Conservation (phyloP, 2,113 vertebrate species). For the Ptilonorhynchus violaceus region DNA sequence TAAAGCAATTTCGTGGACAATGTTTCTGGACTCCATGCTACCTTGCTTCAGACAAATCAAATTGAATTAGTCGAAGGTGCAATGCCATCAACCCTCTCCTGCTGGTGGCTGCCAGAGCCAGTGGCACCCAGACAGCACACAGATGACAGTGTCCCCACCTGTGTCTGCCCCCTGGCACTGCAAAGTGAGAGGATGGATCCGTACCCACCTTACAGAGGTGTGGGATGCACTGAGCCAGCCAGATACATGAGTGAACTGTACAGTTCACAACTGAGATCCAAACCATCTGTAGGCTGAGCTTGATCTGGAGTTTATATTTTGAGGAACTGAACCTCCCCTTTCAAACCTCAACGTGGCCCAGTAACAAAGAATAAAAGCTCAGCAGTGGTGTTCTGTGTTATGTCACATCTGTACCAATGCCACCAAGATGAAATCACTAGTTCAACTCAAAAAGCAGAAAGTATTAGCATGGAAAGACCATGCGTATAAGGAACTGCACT, state of each 20-base stretch:
- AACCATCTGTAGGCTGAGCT: neutral
- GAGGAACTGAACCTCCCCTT: neutral
- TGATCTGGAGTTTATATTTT: neutral
- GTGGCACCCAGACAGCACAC: neutral
- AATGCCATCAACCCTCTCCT: neutral
- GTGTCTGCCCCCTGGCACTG: neutral
- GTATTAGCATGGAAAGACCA: neutral
- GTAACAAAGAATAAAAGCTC: neutral
- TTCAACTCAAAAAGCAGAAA: neutral
- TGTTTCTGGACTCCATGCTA: neutral
- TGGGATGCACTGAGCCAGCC: neutral
- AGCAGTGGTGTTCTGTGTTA: rapidly evolving
- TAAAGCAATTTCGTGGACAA: neutral
- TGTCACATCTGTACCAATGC: neutral
- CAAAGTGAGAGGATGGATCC: neutral
- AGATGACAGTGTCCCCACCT: neutral
- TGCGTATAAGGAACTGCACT: neutral
- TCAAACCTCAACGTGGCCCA: neutral
- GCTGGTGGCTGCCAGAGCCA: neutral
- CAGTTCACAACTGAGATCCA: neutral
- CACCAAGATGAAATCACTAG: neutral
- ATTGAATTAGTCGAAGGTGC: neutral
- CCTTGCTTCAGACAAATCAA: neutral
- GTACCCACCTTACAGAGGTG: rapidly evolving
- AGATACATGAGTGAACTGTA: neutral